Evolutionary conservation across 2,888 invertebrate genomes (phyloP).

Genomic region (Sclerodermus sp.): DNA sequence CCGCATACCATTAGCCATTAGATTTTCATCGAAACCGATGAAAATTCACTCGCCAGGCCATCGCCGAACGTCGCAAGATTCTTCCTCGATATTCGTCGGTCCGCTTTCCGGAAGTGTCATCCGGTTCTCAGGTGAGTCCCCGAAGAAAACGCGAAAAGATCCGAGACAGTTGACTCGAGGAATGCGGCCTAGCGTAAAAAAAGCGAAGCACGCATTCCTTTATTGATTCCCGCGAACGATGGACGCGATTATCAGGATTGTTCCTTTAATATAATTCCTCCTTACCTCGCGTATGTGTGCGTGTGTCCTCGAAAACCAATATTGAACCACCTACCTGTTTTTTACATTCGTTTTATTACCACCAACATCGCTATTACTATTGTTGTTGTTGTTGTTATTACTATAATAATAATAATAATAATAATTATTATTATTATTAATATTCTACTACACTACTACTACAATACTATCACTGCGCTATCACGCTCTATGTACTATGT

Average conservation of each 20-base stretch:
- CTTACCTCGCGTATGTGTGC: not conserved
- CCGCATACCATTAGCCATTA: constrained; percentile 52
- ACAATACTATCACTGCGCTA: no score
- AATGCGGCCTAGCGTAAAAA: constrained; percentile 28
- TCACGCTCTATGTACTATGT: no score
- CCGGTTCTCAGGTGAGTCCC: constrained; percentile 25
- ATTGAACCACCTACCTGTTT: no score
- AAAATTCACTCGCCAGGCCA: constrained; percentile 27
- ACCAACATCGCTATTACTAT: no score
- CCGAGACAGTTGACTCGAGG: constrained; percentile 26
- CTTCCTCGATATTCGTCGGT: no score
- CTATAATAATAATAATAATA: no score
- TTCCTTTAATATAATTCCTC: not conserved
- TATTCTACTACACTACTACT: no score
- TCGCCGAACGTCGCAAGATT: no score
- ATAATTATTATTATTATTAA: no score
- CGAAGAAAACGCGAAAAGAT: constrained; percentile 4
- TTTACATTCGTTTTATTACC: no score
- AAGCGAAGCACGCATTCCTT: constrained; percentile 45
- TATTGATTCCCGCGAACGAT: constrained; percentile 48
- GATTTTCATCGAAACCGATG: constrained; percentile 51
- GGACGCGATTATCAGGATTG: constrained; percentile 12
- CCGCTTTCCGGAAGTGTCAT: constrained; percentile 12
- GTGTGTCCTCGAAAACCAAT: no score
- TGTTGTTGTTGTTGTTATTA: no score